Evolutionary conservation across 2,888 invertebrate genomes (phyloP).

Genomic region (Aspidiotus rigidus): DNA sequence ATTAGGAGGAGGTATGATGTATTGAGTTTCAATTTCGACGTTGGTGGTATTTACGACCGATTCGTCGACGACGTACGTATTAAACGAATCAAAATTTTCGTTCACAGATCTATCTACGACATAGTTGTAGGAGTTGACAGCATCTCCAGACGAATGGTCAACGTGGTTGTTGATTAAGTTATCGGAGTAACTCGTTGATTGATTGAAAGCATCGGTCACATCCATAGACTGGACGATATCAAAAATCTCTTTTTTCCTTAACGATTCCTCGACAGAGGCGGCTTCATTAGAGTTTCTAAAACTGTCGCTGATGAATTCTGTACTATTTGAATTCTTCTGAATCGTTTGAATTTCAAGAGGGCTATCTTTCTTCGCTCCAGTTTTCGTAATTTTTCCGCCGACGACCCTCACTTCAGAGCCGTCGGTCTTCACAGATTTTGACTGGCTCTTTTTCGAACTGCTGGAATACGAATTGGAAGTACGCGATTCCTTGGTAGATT

Average conservation of each 20-base stretch:
- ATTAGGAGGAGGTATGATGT: neutral
- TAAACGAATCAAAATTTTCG: neutral
- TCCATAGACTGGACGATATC: too few species aligned
- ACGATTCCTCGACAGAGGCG: neutral
- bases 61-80: slow-evolving; percentile 9
- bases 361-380: neutral
- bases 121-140: neutral
- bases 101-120: slow-evolving; percentile 9
- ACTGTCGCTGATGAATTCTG: too few species aligned
- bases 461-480: neutral
- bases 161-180: neutral
- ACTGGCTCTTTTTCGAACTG: neutral
- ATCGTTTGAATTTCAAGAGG: too few species aligned
- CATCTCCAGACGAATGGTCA: neutral
- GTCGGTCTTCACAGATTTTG: neutral
- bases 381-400: neutral
- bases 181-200: neutral
- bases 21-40: neutral
- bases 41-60: slow-evolving; percentile 1
- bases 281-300: neutral
- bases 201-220: too few species aligned
- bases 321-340: too few species aligned
- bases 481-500: neutral
- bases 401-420: neutral
- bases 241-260: too few species aligned